Conservation (phyloP, 1,140 invertebrate genomes). For the Drosophila parvula region DNA sequence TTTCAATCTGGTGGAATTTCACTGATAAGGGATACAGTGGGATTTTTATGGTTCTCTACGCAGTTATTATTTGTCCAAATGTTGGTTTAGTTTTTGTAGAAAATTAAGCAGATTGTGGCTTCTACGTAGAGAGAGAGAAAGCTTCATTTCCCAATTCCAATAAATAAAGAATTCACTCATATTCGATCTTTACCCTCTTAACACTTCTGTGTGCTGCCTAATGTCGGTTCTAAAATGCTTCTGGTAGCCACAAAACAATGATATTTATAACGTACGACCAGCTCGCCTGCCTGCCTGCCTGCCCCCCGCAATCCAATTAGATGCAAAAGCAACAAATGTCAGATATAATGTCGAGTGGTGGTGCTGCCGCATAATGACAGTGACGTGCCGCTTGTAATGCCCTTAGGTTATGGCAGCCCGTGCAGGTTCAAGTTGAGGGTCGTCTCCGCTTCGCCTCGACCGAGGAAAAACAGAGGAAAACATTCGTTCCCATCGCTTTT, state of each 20-base stretch:
- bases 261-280: conserved; percentile 16
- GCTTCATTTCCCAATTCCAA: not conserved
- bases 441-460: conserved; percentile 23
- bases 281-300: not conserved
- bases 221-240: conserved; percentile 5
- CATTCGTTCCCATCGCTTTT: conserved; percentile 22
- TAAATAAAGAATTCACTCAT: not conserved
- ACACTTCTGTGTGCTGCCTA: not conserved
- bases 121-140: not conserved
- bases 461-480: conserved; percentile 13
- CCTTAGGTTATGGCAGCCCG: conserved; percentile 30
- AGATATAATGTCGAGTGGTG: conserved; percentile 19
- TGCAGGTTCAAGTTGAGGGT: conserved; percentile 75
- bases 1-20: conserved; percentile 7
- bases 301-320: conserved; percentile 57
- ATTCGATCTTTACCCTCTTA: not conserved
- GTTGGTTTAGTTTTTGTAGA: not conserved
- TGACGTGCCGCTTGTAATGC: conserved; percentile 40
- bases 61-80: not conserved
- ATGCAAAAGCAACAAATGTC: conserved; percentile 49
- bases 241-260: not conserved
- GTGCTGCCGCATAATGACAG: conserved; percentile 44
- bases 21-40: not conserved
- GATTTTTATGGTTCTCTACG: not conserved
- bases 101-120: not conserved